A percentile compares a stretch with the other conserved stretches of the same genome.
Conservation (phyloP, 2,797 vertebrate genomes). For the Erethizon dorsatum region DNA sequence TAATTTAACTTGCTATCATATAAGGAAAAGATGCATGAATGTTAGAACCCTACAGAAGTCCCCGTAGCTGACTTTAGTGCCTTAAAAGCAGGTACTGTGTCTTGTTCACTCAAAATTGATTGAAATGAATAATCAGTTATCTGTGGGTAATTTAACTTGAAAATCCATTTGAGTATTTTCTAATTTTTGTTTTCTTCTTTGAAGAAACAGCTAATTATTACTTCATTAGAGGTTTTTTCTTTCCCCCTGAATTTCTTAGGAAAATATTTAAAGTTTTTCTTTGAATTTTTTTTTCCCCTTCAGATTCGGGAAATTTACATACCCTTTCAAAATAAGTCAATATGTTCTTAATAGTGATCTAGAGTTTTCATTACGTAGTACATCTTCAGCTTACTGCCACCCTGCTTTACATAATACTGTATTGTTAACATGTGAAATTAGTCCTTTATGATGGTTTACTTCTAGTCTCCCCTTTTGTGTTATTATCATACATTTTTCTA, state of each 20-base stretch:
- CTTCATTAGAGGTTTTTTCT: background rate
- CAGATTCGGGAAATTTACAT: background rate
- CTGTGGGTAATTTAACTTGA: background rate
- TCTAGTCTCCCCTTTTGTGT: background rate
- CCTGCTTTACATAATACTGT: background rate
- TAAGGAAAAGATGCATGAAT: too few species aligned
- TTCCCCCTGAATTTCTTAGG: background rate
- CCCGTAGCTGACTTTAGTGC: background rate
- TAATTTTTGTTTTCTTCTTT: background rate
- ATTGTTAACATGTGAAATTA: background rate
- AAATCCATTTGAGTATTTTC: background rate
- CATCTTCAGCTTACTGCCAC: background rate
- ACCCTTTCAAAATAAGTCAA: constrained; percentile 24
- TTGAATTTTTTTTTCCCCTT: background rate
- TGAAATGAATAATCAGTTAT: background rate
- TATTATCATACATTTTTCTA: background rate
- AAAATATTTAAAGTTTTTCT: background rate
- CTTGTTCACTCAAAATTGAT: background rate
- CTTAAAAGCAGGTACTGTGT: background rate
- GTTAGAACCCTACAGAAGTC: background rate
- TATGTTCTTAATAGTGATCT: background rate
- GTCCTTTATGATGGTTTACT: background rate
- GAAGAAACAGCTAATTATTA: constrained; percentile 25
- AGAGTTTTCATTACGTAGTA: background rate
- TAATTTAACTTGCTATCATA: background rate